Evolutionary conservation across 1,140 invertebrate species (phyloP).

Genomic region (Drosophila littoralis): DNA sequence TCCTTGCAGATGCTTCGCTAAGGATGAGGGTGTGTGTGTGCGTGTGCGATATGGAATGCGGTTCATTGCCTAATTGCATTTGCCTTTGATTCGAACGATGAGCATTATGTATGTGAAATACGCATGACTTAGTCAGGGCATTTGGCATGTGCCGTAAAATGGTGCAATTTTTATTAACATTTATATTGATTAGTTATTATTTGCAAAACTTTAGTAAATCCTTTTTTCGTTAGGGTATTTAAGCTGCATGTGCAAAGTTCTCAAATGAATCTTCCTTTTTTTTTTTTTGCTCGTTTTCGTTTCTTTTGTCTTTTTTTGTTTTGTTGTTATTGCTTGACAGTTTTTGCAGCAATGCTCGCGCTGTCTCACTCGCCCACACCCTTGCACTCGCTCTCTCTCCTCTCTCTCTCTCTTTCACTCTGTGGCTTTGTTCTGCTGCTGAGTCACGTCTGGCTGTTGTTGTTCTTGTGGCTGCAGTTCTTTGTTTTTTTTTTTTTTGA

Average conservation of each 20-base stretch:
- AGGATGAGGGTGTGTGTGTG: slow-evolving; percentile 21
- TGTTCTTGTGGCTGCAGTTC: slow-evolving; percentile 42
- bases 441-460: slow-evolving; percentile 49
- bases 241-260: not conserved
- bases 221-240: slow-evolving; percentile 12
- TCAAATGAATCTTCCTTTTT: not conserved
- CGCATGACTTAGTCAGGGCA: not conserved
- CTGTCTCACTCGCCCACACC: slow-evolving; percentile 17
- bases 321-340: slow-evolving; percentile 18
- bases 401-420: slow-evolving; percentile 6
- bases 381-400: slow-evolving; percentile 1
- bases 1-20: slow-evolving; percentile 13
- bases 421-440: slow-evolving; percentile 37
- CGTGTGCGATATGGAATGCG: slow-evolving; percentile 4
- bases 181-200: no score
- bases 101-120: not conserved
- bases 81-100: slow-evolving; percentile 5
- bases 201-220: not conserved
- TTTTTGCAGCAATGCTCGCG: slow-evolving; percentile 19
- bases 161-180: no score
- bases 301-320: slow-evolving; percentile 19
- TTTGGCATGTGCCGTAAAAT: not conserved
- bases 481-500: slow-evolving; percentile 15
- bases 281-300: slow-evolving; percentile 1
- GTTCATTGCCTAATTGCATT: slow-evolving; percentile 30